Base-by-base conservation (phyloP, 2,113 vertebrate genomes). In the Cavia aperea region DNA sequence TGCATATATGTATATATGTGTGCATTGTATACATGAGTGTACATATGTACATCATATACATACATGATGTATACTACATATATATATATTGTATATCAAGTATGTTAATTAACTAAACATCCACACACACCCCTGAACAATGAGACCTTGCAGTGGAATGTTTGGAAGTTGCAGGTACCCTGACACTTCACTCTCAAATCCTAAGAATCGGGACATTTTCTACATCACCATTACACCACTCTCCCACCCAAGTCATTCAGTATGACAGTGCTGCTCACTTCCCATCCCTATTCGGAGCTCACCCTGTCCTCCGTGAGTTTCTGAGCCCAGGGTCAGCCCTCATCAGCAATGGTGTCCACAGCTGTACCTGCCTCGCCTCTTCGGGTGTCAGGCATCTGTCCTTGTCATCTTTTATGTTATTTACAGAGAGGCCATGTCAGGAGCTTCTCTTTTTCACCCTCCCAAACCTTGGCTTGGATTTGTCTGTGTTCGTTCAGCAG, bases 401-500 rank as follows among this genome's bases (percentile, higher is more conserved):
- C 33, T 19, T 7, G 12, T 2, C 3, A 13, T 62, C 88, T 63
- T 66, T 58, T 8, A 4, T 19, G 24, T 31, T 16, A 49, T 58
- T 81, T 21, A 2, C 24, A 6, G 29, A 43, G 58, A 19, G 60
- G 15, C 24, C 49, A 43, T 66, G 26, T 31, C 11, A 16, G 62
- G 26, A 33, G 29, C 29, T 26, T 12, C 1, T 7, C 15, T 33
- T 51, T 1, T 4, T 6, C 4, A 16, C 2, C 4, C 33, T 33
- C 43, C 26, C 18, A 13, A 7, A 36, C 13, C 70, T 70, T n/a
- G 79, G 49, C 13, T 46, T 5, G 11, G 21, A 21, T 29, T 26
- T 19, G 36, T 81, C 39, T 19, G 8, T 16, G 31, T 49, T 90
- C 51, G 49, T 49, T 75, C 2, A 21, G 49, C 63, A 86, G 86